These are phyloP conservation scores for Sinocyclocheilus anophthalmus DNA, from an alignment of 2,113 vertebrate species.

Conservation along the genomic window DNA sequence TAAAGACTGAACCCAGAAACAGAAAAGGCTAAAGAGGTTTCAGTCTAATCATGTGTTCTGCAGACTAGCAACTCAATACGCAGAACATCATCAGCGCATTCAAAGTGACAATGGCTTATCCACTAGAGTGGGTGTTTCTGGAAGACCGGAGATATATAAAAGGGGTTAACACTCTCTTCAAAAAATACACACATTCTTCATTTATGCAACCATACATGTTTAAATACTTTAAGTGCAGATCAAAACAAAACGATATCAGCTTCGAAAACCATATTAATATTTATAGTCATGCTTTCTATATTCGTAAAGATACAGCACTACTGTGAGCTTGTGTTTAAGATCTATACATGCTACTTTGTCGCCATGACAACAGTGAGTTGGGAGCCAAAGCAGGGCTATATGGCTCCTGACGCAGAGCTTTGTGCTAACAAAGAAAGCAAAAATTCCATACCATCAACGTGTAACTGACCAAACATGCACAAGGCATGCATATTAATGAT, in stretches of 20 bases:
- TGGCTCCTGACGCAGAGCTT: slow-evolving; percentile 51
- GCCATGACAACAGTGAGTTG: slow-evolving; percentile 74
- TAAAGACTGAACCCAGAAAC: not conserved
- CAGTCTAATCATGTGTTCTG: slow-evolving; percentile 24
- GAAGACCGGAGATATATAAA: not conserved
- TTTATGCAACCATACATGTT: not conserved
- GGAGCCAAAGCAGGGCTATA: slow-evolving; percentile 57
- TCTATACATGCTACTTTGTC: slow-evolving; percentile 66
- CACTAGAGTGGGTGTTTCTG: slow-evolving; percentile 20
- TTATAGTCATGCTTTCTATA: slow-evolving; percentile 72
- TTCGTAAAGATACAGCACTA: slow-evolving; percentile 67
- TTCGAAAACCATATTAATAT: slow-evolving; percentile 63
- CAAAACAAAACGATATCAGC: not conserved
- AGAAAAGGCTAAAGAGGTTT: slow-evolving; percentile 9
- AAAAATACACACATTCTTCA: not conserved
- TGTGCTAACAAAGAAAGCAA: slow-evolving; percentile 57
- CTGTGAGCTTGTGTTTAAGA: slow-evolving; percentile 61
- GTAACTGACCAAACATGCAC: slow-evolving; percentile 21
- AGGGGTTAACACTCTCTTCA: slow-evolving; percentile 42
- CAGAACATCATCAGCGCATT: not conserved
- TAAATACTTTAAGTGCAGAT: not conserved
- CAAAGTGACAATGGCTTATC: slow-evolving; percentile 1
- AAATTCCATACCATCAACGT: slow-evolving; percentile 47
- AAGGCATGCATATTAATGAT: slow-evolving; percentile 8
- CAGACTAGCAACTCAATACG: not conserved